Evolutionary conservation across 1,140 invertebrate species (phyloP).

Genomic region (Drosophila azteca): DNA sequence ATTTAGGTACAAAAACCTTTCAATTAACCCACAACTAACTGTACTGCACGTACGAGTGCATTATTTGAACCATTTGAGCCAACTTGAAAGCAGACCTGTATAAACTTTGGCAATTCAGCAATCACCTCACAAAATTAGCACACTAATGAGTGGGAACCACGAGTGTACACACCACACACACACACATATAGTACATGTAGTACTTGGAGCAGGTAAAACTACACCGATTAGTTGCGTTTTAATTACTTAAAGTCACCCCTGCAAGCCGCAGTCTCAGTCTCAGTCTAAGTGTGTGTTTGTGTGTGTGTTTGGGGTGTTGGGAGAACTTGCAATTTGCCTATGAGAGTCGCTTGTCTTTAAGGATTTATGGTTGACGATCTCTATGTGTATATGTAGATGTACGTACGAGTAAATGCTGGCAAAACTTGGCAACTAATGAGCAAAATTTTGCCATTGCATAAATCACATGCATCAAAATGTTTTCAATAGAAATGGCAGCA

Average conservation of each 20-base stretch:
- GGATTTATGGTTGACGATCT: conserved; percentile 57
- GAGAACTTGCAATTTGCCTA: conserved; percentile 36
- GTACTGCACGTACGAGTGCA: too few relatives aligned
- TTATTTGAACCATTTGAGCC: background rate
- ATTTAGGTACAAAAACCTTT: too few relatives aligned
- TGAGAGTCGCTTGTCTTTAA: conserved; percentile 54
- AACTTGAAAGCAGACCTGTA: background rate
- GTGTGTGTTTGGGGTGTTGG: conserved; percentile 7
- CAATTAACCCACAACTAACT: too few relatives aligned
- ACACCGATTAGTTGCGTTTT: conserved; percentile 39
- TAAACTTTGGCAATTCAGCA: background rate
- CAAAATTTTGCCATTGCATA: conserved; percentile 74
- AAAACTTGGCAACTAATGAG: conserved; percentile 76
- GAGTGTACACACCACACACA: background rate
- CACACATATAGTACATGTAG: background rate
- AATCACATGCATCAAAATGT: conserved; percentile 79
- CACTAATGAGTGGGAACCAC: conserved; percentile 18
- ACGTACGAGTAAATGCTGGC: conserved; percentile 26
- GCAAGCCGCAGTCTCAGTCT: background rate
- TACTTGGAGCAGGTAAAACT: conserved; percentile 16
- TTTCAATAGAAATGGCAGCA: conserved; percentile 66
- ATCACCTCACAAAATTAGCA: background rate
- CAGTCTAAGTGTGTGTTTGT: background rate
- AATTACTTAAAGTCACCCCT: conserved; percentile 30
- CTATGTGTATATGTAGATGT: too few relatives aligned